Base-by-base conservation (phyloP, 2,113 vertebrate species). In the Craseonycteris thonglongyai region DNA sequence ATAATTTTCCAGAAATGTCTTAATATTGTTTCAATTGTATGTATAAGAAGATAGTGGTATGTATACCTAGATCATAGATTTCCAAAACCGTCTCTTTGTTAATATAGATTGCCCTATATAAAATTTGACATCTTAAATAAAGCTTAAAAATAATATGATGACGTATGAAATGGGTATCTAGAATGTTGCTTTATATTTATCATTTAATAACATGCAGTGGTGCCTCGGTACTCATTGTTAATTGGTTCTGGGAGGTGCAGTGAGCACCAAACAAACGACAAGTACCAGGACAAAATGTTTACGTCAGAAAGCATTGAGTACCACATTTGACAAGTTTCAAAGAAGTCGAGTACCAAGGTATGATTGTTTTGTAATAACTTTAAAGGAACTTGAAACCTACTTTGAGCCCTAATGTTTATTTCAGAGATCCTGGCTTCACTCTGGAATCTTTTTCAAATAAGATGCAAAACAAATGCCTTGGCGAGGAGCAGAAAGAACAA, bases 381-480 rank as follows among this genome's bases (percentile, higher is more conserved):
- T 59, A 56, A 91, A 87, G 42, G 47, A 78, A 66, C 33, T 81
- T 94, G 42, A 96, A 93, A 66, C 42, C 28, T 93, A 93, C 65
- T 93, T 92, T 91, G 66, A 85, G 8, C 45, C 81, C 24, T 94
- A 30, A 15, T 90, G 1, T 49, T 95, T 95, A 86, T 95, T 97
- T 88, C 96, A 98, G 98, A 63, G 21, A 51, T 8, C 47, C 18
- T 47, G 93, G 81, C 51, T 42, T 75, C 58, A 51, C 45, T 68
- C 7, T 63, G 63, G 82, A 97, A 93, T 63, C 86, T 12, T 47
- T 8, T 18, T 82, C 91, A 97, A 88, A 0, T 1, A 95, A 97
- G 94, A 79, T 38, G 22, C 92, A 78, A 45, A 94, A 84, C 22
- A 95, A 95, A 24, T 90, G 42, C 61, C 35, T 72, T 15, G 91